Conservation (phyloP, 2,797 vertebrate species). For the Carcharodon carcharias region DNA sequence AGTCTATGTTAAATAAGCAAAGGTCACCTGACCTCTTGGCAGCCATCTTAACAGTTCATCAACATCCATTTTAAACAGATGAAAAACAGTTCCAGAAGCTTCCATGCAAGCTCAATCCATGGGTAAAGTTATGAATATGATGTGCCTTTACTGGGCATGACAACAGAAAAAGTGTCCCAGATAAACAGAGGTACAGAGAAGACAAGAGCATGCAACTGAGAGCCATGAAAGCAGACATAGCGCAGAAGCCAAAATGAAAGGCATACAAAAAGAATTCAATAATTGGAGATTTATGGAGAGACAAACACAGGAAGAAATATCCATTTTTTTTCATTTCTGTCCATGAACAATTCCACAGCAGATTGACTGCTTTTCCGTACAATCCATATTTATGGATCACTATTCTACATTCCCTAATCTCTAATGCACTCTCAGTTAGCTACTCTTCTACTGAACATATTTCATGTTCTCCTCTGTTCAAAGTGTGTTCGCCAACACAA, state of each 20-base stretch:
- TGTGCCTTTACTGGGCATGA: too few relatives aligned
- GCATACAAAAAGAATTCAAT: not conserved
- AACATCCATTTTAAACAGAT: too few relatives aligned
- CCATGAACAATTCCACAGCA: not conserved
- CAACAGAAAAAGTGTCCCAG: not conserved
- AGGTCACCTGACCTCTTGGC: too few relatives aligned
- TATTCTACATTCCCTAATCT: not conserved
- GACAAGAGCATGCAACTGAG: not conserved
- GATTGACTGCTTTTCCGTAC: not conserved
- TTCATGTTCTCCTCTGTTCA: not conserved
- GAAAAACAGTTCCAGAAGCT: too few relatives aligned
- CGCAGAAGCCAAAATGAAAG: not conserved
- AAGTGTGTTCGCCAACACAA: not conserved
- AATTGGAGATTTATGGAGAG: not conserved
- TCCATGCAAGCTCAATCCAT: too few relatives aligned
- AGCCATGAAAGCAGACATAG: not conserved
- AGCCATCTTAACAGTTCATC: too few relatives aligned
- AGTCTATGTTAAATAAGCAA: too few relatives aligned
- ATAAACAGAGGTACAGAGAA: not conserved
- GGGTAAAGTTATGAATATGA: too few relatives aligned
- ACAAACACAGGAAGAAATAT: not conserved
- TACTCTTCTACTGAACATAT: not conserved
- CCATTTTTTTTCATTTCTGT: not conserved
- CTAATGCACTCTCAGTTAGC: not conserved
- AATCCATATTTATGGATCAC: not conserved